Percentiles rank a stretch among this genome's conserved stretches.
These are phyloP conservation scores for Bucco capensis DNA, from an alignment of 2,113 vertebrate species.

Conservation along the genomic window DNA sequence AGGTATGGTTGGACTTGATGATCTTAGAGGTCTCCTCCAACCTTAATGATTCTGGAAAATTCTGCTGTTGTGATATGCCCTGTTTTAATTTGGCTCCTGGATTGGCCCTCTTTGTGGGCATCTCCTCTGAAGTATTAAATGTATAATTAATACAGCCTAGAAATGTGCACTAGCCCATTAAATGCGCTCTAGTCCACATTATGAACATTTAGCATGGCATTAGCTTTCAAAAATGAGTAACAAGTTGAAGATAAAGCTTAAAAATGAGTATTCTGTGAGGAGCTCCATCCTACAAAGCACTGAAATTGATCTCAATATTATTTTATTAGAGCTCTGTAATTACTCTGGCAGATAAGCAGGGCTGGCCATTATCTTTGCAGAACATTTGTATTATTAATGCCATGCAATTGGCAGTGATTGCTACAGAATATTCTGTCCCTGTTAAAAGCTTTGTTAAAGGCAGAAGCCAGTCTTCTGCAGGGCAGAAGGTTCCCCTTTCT, in stretches of 20 bases:
- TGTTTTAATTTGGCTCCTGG: constrained; percentile 54
- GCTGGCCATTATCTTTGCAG: constrained; percentile 30
- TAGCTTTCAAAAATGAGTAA: constrained; percentile 56
- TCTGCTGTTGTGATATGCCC: constrained; percentile 18
- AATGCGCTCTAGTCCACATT: too few species aligned
- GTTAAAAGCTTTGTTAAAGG: neutral
- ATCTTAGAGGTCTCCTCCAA: too few species aligned
- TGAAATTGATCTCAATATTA: constrained; percentile 55
- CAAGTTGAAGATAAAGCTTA: constrained; percentile 42
- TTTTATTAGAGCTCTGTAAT: constrained; percentile 68
- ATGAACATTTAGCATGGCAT: constrained; percentile 68
- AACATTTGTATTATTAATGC: constrained; percentile 54
- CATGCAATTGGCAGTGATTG: neutral
- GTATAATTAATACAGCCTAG: constrained; percentile 64
- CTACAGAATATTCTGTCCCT: neutral
- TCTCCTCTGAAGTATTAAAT: constrained; percentile 56
- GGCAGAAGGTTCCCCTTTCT: neutral
- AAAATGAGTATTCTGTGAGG: constrained; percentile 20
- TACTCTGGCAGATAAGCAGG: constrained; percentile 44
- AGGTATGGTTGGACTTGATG: too few species aligned
- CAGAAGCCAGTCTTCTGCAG: neutral
- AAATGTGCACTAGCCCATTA: constrained; percentile 20
- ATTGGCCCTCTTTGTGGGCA: neutral
- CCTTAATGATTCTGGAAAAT: too few species aligned
- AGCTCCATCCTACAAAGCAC: constrained; percentile 18